Evolutionary conservation across 2,113 vertebrate species (phyloP).

Genomic region (Sciurus niger): DNA sequence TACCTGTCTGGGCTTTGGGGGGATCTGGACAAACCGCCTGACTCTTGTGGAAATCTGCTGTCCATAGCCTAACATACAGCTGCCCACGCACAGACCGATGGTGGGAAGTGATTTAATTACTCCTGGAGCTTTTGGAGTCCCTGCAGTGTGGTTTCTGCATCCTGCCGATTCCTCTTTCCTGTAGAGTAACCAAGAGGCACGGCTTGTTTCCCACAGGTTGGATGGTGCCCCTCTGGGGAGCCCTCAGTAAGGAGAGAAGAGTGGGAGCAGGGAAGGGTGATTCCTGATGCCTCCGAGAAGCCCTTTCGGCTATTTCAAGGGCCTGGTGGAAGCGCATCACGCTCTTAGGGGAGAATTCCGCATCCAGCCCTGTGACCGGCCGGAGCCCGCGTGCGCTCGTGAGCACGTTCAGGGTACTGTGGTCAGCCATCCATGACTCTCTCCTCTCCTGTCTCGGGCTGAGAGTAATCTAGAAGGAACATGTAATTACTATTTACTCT

Average conservation of each 20-base stretch:
- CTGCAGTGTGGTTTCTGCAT: not conserved
- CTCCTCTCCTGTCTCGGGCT: constrained; percentile 21
- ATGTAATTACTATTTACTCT: constrained; percentile 78
- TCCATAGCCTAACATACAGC: not conserved
- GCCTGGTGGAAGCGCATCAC: not conserved
- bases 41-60: not conserved
- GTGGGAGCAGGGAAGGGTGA: not conserved
- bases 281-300: not conserved
- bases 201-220: not conserved
- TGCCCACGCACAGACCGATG: not conserved
- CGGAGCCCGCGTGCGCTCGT: not conserved
- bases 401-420: not conserved
- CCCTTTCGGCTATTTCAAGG: not conserved
- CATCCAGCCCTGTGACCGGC: not conserved
- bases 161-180: not conserved
- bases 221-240: constrained; percentile 3
- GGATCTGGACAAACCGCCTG: not conserved
- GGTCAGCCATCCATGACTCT: constrained; percentile 63
- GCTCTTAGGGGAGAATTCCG: not conserved
- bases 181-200: not conserved
- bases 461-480: constrained; percentile 71
- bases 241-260: constrained; percentile 18
- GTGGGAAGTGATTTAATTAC: not conserved
- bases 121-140: not conserved
- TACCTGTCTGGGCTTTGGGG: not conserved